Percentiles rank a stretch among this genome's conserved stretches.
Conservation (phyloP, 1,140 invertebrate species). For the Drosophila willistoni region DNA sequence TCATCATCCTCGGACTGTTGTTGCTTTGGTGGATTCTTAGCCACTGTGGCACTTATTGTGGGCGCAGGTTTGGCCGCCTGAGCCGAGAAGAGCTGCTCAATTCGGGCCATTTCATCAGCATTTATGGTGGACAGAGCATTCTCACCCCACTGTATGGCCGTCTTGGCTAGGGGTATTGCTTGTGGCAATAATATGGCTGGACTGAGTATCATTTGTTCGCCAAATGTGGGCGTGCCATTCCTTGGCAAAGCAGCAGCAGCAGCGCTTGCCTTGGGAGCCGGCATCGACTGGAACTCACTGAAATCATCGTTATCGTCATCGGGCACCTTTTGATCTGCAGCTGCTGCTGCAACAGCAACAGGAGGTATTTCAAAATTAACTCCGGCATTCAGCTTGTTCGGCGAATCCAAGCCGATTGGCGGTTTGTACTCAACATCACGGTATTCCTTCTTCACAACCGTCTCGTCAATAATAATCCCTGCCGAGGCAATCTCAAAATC, state of each 20-base stretch:
- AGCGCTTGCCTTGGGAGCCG: slow-evolving; percentile 25
- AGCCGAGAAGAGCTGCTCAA: slow-evolving; percentile 81
- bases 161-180: slow-evolving; percentile 74
- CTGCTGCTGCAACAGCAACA: neutral
- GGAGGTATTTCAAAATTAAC: slow-evolving; percentile 46
- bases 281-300: slow-evolving; percentile 78
- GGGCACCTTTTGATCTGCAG: neutral
- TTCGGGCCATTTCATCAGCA: slow-evolving; percentile 86
- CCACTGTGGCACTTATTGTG: slow-evolving; percentile 73
- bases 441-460: slow-evolving; percentile 82
- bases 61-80: slow-evolving; percentile 46
- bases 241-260: slow-evolving; percentile 29
- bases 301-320: slow-evolving; percentile 69
- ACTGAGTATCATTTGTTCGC: slow-evolving; percentile 78
- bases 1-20: slow-evolving; percentile 84
- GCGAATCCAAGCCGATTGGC: slow-evolving; percentile 53
- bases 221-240: slow-evolving; percentile 63
- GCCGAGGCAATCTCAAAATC: slow-evolving; percentile 81
- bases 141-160: slow-evolving; percentile 87
- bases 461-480: slow-evolving; percentile 82
- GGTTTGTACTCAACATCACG: slow-evolving; percentile 82
- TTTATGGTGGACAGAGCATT: slow-evolving; percentile 84
- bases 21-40: slow-evolving; percentile 59
- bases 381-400: slow-evolving; percentile 40
- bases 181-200: slow-evolving; percentile 78